These are phyloP conservation scores for Agelastica alni DNA, from an alignment of 2,888 invertebrate genomes.

Conservation along the genomic window DNA sequence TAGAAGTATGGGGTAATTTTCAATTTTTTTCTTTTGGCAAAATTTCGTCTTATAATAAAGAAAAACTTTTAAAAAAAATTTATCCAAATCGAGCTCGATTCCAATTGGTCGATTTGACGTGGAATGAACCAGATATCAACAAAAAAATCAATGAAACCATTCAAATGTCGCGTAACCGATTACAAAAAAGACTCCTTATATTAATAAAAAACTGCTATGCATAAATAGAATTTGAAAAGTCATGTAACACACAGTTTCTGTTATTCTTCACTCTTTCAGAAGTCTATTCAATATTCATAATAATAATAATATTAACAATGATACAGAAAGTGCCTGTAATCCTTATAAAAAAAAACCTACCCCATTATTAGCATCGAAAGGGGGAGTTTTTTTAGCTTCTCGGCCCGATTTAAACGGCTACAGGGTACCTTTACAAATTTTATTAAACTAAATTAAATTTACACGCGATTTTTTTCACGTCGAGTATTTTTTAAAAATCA, in stretches of 20 bases:
- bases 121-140: too few relatives aligned
- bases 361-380: slow-evolving; percentile 31
- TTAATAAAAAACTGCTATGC: too few relatives aligned
- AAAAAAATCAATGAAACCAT: too few relatives aligned
- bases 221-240: slow-evolving; percentile 22
- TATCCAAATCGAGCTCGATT: too few relatives aligned
- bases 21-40: too few relatives aligned
- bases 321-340: slow-evolving; percentile 36
- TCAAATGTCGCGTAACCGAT: too few relatives aligned
- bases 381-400: slow-evolving; percentile 30
- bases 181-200: neutral
- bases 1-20: too few relatives aligned
- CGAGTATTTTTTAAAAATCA: slow-evolving; percentile 30
- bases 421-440: slow-evolving; percentile 30
- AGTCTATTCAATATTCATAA: slow-evolving; percentile 31
- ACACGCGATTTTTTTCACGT: slow-evolving; percentile 25
- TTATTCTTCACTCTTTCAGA: slow-evolving; percentile 32
- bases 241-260: slow-evolving; percentile 23
- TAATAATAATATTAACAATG: slow-evolving; percentile 29
- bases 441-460: slow-evolving; percentile 35
- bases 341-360: slow-evolving; percentile 31
- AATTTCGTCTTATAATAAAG: too few relatives aligned
- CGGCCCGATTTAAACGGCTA: slow-evolving; percentile 27
- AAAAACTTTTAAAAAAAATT: too few relatives aligned
- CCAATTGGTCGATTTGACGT: too few relatives aligned